Evolutionary conservation across 2,888 invertebrate genomes (phyloP), one percentile per base, ranked within the genome.

Genomic region (Limnephilus marmoratus): DNA sequence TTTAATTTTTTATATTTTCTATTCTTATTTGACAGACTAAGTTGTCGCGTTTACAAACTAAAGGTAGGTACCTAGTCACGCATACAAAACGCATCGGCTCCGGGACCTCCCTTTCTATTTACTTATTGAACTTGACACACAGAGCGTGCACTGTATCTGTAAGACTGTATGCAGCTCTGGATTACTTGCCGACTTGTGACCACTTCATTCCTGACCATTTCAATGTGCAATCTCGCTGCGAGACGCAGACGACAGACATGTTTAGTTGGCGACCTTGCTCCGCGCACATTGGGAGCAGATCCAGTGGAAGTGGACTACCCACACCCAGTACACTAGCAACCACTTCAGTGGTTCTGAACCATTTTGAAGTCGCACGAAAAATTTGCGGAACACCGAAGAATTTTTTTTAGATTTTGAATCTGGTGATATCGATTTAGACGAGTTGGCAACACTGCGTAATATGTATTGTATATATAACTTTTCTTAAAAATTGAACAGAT

Each of bases 81-180:
- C 31, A 82, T 31, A 31, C 29, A 34, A 82, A 31, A 34, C 29
- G 53, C 88, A 88, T 53, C 49, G 53, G 68, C 88, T 18, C 7
- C 31, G 88, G 86, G 86, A 86, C 86, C 86, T 86, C 45, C 88
- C 88, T 53, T 88, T 88, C 53, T 88, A 88, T 88, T 88, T 68
- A 13, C 68, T 24, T 37, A 31, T 68, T 88, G 88, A 88, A 88
- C 88, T 88, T 88, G 88, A 88, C 88, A 88, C 88, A 88, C 34
- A 68, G 68, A 24, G 88, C 34, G n/a, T 53, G 29, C 34, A 53
- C 31, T n/a, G 85, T 41, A 31, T n/a, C 68, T 37, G 37, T 37
- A 37, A 3, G 37, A 37, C 37, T 37, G 37, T 37, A 37, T 37
- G 37, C 88, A 34, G 68, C 34, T 31, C n/a, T 29, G 68, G 34